These are phyloP conservation scores for Podotricha telesiphe DNA, from an alignment of 2,888 invertebrate species.

Conservation along the genomic window DNA sequence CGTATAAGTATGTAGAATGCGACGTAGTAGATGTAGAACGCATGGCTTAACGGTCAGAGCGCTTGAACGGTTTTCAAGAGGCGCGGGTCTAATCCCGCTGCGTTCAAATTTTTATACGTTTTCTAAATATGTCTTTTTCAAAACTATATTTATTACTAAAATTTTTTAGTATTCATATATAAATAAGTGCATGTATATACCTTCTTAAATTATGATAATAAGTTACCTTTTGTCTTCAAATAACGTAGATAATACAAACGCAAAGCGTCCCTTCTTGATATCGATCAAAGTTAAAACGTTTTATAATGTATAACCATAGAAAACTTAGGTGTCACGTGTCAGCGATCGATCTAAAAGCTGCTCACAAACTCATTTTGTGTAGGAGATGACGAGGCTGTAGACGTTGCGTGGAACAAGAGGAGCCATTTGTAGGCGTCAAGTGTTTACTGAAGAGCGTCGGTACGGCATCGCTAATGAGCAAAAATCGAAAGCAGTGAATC, in stretches of 20 bases:
- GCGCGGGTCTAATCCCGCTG: no score
- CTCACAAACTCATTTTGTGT: conserved; percentile 47
- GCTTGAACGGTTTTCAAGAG: no score
- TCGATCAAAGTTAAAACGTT: conserved; percentile 6
- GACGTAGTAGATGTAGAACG: no score
- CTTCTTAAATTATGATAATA: no score
- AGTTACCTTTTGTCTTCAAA: not conserved
- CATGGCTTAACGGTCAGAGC: no score
- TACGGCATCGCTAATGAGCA: conserved; percentile 74
- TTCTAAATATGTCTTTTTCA: no score
- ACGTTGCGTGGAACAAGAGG: conserved; percentile 55
- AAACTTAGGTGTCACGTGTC: conserved; percentile 18
- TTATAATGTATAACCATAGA: conserved; percentile 3
- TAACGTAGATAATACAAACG: not conserved
- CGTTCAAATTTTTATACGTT: no score
- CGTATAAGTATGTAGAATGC: no score
- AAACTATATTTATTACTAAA: no score
- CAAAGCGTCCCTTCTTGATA: not conserved
- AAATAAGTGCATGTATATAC: no score
- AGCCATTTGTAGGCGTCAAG: conserved; percentile 71
- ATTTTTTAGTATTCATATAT: no score
- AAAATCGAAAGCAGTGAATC: conserved; percentile 66
- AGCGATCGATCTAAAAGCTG: conserved; percentile 43
- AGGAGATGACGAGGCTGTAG: conserved; percentile 31
- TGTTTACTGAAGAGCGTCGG: conserved; percentile 70